A percentile compares a stretch with the other conserved stretches of the same genome.
Conservation (phyloP, 2,888 invertebrate species). For the Cistogaster globosa region DNA sequence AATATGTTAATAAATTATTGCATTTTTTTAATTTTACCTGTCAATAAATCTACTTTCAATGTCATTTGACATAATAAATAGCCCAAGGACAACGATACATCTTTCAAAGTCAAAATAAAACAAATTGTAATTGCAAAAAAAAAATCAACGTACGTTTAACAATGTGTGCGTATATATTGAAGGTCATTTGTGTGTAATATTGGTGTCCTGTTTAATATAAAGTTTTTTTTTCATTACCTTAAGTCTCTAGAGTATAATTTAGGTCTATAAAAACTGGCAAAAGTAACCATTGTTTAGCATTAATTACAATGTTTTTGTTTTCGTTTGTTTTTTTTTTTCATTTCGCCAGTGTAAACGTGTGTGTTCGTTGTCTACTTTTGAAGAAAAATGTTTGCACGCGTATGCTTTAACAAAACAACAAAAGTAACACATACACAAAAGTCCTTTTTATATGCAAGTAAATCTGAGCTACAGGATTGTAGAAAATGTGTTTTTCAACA, state of each 20-base stretch:
- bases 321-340: background rate
- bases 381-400: slow-evolving; percentile 44
- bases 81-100: slow-evolving; percentile 53
- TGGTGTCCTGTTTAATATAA: slow-evolving; percentile 31
- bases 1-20: slow-evolving; percentile 18
- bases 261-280: slow-evolving; percentile 50
- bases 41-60: slow-evolving; percentile 38
- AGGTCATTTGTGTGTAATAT: slow-evolving; percentile 15
- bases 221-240: slow-evolving; percentile 31
- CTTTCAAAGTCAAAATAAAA: slow-evolving; percentile 39
- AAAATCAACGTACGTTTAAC: background rate
- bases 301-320: slow-evolving; percentile 47
- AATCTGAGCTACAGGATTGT: background rate
- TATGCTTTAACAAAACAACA: slow-evolving; percentile 33
- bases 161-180: background rate
- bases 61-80: slow-evolving; percentile 16
- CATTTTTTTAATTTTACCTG: slow-evolving; percentile 28
- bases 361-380: background rate
- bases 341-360: background rate
- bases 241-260: slow-evolving; percentile 60
- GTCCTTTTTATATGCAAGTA: background rate
- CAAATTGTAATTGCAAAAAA: slow-evolving; percentile 24
- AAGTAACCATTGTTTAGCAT: slow-evolving; percentile 52
- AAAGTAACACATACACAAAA: slow-evolving; percentile 30
- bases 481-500: background rate